Conservation (phyloP, 1,140 invertebrate genomes). For the Papilio polytes region DNA sequence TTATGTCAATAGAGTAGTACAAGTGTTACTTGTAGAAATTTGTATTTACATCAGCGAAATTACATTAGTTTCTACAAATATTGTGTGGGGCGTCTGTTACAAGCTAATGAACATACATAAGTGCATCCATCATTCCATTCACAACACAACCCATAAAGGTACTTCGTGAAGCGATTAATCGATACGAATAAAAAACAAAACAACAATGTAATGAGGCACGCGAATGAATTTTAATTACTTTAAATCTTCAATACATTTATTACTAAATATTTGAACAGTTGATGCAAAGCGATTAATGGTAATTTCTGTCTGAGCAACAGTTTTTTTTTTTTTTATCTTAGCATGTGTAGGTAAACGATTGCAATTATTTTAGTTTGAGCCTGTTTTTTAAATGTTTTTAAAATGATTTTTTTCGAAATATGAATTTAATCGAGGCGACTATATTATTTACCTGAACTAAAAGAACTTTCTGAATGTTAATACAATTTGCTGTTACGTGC, state of each 20-base stretch:
- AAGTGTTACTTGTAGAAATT: too few relatives aligned
- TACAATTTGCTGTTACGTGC: neutral
- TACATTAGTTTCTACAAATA: too few relatives aligned
- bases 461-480: neutral
- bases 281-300: neutral
- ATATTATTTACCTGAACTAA: too few relatives aligned
- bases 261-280: neutral
- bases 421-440: too few relatives aligned
- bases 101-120: neutral
- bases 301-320: too few relatives aligned
- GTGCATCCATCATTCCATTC: conserved; percentile 6
- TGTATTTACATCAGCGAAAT: too few relatives aligned
- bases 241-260: neutral
- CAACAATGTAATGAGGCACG: neutral
- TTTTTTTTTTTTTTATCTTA: too few relatives aligned
- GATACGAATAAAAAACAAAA: conserved; percentile 21
- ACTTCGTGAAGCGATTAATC: conserved; percentile 23
- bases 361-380: too few relatives aligned
- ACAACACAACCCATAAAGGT: neutral
- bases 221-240: neutral
- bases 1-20: too few relatives aligned
- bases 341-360: too few relatives aligned
- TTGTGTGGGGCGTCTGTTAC: neutral
- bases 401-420: too few relatives aligned
- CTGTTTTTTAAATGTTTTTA: too few relatives aligned